Base-by-base conservation (phyloP, 2,888 invertebrate species). In the Drosophila leonis region DNA sequence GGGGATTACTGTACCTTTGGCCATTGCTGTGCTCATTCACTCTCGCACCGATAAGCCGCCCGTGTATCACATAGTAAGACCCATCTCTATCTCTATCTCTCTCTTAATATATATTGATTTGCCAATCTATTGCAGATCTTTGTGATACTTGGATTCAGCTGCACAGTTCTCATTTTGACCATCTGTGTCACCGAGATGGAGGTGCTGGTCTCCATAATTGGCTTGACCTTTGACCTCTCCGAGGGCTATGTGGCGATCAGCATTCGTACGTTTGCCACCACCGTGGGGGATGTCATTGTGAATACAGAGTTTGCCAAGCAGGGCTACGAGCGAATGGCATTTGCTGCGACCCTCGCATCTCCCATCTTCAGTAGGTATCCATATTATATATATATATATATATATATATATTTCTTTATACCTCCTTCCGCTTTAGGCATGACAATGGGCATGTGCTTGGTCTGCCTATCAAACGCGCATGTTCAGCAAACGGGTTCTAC, bases 241-340 rank as follows among this genome's bases (percentile, higher is more conserved):
- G 81, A 71, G 8, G 65, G 67, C 42, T 83, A 71, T 35, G 63
- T 82, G 39, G 46, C 68, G 24, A 49, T 60, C 24, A 63, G 55
- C 9, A 48, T 80, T n/a, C 66, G 65, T 0, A 62, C 81, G 0
- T n/a, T 78, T 8, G 54, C 65, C 20, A 56, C 60, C 12, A 66
- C 66, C 4, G 8, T 80, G 0, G 29, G 35, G 15, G 83, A 83
- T 24, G 29, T 82, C 18, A 56, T 82, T 31, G 44, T 80, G n/a
- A 82, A 83, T 24, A 10, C 54, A 9, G 56, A 63, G 8, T 27
- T 82, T n/a, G 65, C 79, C 2, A 8, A 67, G 39, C 71, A 79
- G 42, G 83, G 82, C 12, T 82, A 83, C 20, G 82, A 76, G 8
- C 64, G 69, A 12, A 82, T 82, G 82, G 79, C 81, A 0, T 76